phyloP scores from a whole-genome alignment of 2,797 vertebrate species.

The Neomorphus geoffroyi region DNA sequence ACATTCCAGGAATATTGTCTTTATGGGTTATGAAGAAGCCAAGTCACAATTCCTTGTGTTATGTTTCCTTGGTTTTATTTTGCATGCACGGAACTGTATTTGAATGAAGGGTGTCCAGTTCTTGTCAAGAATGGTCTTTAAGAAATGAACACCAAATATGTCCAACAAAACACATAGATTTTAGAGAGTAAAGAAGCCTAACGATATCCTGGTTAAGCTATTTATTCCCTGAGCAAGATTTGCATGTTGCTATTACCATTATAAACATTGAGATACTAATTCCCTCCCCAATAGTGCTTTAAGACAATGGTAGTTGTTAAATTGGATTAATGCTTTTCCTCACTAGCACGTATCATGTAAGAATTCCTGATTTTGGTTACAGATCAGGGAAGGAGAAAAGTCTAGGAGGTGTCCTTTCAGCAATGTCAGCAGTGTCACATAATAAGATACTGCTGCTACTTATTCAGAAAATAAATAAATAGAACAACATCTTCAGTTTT shows the following conservation, averaged over 20 bases:
- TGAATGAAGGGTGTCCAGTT: background rate
- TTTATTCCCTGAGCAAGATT: background rate
- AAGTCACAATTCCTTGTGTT: background rate
- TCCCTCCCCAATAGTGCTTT: background rate
- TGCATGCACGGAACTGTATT: background rate
- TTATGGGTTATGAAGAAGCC: background rate
- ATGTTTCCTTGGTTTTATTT: background rate
- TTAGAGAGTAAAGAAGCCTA: background rate
- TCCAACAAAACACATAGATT: background rate
- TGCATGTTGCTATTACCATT: background rate
- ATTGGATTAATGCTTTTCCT: background rate
- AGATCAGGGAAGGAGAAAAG: background rate
- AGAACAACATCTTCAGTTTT: background rate
- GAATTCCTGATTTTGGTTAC: background rate
- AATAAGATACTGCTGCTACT: background rate
- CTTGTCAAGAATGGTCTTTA: background rate
- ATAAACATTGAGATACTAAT: background rate
- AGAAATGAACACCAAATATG: background rate
- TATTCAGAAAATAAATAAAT: background rate
- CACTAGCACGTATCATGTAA: fast-evolving
- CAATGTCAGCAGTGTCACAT: background rate
- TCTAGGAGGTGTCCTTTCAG: background rate
- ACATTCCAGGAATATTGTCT: background rate
- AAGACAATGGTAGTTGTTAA: background rate
- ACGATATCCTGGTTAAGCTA: background rate